phyloP scores from a whole-genome alignment of 2,113 vertebrate species.

The Sceloporus tristichus region DNA sequence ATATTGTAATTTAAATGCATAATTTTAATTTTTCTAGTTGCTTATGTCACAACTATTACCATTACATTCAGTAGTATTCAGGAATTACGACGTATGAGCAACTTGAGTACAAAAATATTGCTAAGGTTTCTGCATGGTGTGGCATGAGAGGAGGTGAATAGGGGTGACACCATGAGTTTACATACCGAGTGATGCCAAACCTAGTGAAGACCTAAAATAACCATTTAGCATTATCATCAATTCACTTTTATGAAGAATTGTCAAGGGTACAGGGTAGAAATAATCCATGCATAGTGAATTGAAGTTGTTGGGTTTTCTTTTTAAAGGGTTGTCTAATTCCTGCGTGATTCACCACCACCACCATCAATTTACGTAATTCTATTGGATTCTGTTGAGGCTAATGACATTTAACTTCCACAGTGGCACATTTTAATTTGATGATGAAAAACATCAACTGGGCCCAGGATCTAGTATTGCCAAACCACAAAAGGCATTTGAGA shows the following conservation, averaged over 20 bases:
- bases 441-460: constrained; percentile 75
- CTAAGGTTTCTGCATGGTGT: too few relatives aligned
- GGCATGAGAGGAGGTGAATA: too few relatives aligned
- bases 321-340: constrained; percentile 58
- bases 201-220: neutral
- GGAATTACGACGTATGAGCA: too few relatives aligned
- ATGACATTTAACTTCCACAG: constrained; percentile 81
- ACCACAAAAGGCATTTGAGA: constrained; percentile 65
- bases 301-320: too few relatives aligned
- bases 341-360: constrained; percentile 60
- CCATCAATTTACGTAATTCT: constrained; percentile 74
- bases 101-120: too few relatives aligned
- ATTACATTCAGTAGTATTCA: too few relatives aligned
- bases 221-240: neutral
- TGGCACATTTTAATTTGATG: constrained; percentile 30
- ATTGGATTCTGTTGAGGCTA: constrained; percentile 80
- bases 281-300: neutral
- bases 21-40: too few relatives aligned
- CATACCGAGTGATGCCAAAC: too few relatives aligned
- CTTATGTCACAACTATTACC: too few relatives aligned
- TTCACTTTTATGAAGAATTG: rapidly evolving
- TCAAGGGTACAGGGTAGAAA: constrained; percentile 42
- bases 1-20: too few relatives aligned
- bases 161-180: too few relatives aligned
- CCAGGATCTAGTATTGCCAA: constrained; percentile 71